A percentile compares a stretch with the other conserved stretches of the same genome.
These are phyloP conservation scores for Stenotaenia linearis DNA, from an alignment of 2,888 invertebrate species.

Conservation along the genomic window DNA sequence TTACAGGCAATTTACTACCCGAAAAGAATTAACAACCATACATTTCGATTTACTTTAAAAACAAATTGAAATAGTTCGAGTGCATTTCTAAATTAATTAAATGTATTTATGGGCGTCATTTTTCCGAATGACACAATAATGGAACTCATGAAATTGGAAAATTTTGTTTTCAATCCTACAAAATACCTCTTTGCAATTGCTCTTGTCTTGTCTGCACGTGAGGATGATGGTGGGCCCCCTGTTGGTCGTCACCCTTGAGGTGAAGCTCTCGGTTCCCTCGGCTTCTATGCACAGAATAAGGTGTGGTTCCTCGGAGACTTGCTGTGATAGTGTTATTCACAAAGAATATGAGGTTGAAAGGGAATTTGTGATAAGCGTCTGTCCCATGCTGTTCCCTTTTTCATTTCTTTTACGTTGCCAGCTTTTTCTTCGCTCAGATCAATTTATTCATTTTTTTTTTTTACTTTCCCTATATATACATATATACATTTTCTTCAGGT, in stretches of 20 bases:
- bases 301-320: slow-evolving; percentile 14
- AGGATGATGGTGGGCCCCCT: slow-evolving; percentile 26
- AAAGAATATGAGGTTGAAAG: slow-evolving; percentile 24
- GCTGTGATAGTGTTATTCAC: slow-evolving; percentile 24
- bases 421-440: neutral
- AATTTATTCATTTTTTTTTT: neutral
- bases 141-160: neutral
- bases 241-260: slow-evolving; percentile 26
- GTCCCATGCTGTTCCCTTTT: neutral
- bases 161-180: slow-evolving; percentile 2
- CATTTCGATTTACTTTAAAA: neutral
- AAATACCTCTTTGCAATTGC: slow-evolving; percentile 10
- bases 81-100: neutral
- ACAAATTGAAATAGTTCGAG: neutral
- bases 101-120: too few species aligned
- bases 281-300: slow-evolving; percentile 10
- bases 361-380: slow-evolving; percentile 24
- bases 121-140: neutral
- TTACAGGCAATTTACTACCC: neutral
- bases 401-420: slow-evolving; percentile 2
- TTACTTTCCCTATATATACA: neutral
- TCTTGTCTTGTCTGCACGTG: slow-evolving; percentile 10
- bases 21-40: neutral
- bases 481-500: neutral
- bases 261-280: neutral